Conservation (phyloP, 1,140 invertebrate genomes). For the Musca domestica region DNA sequence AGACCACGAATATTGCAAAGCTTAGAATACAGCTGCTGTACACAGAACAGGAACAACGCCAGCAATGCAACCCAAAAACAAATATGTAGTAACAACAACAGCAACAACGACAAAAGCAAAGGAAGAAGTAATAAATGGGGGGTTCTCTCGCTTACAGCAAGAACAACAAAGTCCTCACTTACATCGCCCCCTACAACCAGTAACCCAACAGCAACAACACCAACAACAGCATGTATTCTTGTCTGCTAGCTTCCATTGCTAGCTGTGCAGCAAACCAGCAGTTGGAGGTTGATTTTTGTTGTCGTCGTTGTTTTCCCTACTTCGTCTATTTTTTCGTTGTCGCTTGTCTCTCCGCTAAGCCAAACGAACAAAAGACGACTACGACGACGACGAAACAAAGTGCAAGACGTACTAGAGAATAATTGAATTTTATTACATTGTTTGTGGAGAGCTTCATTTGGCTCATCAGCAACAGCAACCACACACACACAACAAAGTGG, state of each 20-base stretch:
- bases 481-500: slow-evolving; percentile 7
- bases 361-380: slow-evolving; percentile 43
- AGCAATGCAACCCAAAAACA: slow-evolving; percentile 13
- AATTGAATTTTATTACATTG: slow-evolving; percentile 56
- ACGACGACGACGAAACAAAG: slow-evolving; percentile 44
- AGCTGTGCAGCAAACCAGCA: not conserved
- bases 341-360: not conserved
- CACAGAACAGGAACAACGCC: not conserved
- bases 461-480: slow-evolving; percentile 18
- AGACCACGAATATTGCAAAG: not conserved
- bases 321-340: not conserved
- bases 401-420: slow-evolving; percentile 53
- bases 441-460: slow-evolving; percentile 40
- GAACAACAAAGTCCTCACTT: not conserved
- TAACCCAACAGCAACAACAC: not conserved
- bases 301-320: not conserved
- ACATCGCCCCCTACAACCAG: slow-evolving; percentile 20
- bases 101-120: not conserved
- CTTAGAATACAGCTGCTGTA: slow-evolving; percentile 16
- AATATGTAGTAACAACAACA: slow-evolving; percentile 17
- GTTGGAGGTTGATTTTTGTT: not conserved
- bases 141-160: not conserved
- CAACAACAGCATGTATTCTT: slow-evolving; percentile 7
- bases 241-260: not conserved
- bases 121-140: slow-evolving; percentile 8